A percentile compares a stretch with the other conserved stretches of the same genome.
These are phyloP conservation scores for Oryzias dopingdopingensis DNA, from an alignment of 2,797 vertebrate species.

Conservation along the genomic window DNA sequence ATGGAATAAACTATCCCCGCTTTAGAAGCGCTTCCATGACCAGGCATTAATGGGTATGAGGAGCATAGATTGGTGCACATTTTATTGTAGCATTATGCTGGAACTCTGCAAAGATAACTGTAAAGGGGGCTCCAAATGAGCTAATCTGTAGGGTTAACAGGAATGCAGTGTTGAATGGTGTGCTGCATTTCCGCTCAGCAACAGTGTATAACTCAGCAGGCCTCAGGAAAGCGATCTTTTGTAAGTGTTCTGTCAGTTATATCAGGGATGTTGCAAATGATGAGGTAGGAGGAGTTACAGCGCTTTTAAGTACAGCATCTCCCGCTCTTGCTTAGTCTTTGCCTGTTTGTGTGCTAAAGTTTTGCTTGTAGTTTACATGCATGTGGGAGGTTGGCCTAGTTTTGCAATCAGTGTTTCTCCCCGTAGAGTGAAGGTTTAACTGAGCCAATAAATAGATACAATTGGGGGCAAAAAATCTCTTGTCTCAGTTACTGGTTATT, in stretches of 20 bases:
- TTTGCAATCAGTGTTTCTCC: constrained; percentile 60
- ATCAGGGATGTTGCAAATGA: constrained; percentile 27
- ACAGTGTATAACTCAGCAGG: not conserved
- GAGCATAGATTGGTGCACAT: constrained; percentile 14
- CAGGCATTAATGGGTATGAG: constrained; percentile 16
- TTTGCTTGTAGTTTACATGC: constrained; percentile 51
- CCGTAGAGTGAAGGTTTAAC: constrained; percentile 58
- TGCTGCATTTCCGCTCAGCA: too few relatives aligned
- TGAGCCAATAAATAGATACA: constrained; percentile 63
- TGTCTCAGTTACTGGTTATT: not conserved
- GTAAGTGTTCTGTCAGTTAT: constrained; percentile 17
- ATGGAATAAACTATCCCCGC: constrained; percentile 15
- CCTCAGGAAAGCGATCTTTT: not conserved
- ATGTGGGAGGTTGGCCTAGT: constrained; percentile 60
- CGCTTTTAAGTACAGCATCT: constrained; percentile 41
- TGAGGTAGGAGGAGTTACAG: constrained; percentile 23
- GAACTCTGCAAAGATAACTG: too few relatives aligned
- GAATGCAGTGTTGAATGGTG: too few relatives aligned
- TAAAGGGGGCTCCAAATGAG: too few relatives aligned
- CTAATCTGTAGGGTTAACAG: too few relatives aligned
- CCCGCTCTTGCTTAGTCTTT: constrained; percentile 18
- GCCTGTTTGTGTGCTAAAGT: constrained; percentile 9
- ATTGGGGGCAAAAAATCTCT: constrained; percentile 50
- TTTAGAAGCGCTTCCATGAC: constrained; percentile 7
- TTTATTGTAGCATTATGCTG: not conserved